These are phyloP conservation scores for Chauna torquata DNA, from an alignment of 2,113 vertebrate species.

Conservation along the genomic window DNA sequence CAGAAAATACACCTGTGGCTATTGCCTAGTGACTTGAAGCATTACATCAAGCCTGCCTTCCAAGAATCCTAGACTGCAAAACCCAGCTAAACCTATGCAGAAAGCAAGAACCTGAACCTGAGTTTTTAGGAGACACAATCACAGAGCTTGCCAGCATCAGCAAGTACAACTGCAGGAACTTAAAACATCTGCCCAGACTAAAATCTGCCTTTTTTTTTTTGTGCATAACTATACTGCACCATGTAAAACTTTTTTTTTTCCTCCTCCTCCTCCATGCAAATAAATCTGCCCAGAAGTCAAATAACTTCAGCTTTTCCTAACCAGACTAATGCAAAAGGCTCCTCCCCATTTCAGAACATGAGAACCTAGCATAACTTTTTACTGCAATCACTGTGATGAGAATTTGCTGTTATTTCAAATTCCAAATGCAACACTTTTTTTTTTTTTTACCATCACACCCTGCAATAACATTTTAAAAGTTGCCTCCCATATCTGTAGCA, in stretches of 20 bases:
- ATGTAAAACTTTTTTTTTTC: background rate
- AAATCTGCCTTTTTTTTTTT: background rate
- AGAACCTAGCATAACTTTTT: background rate
- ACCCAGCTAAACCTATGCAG: background rate
- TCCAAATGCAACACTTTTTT: background rate
- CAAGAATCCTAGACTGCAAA: background rate
- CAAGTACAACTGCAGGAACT: background rate
- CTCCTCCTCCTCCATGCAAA: background rate
- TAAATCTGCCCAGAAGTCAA: background rate
- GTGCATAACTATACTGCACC: background rate
- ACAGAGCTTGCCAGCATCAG: background rate
- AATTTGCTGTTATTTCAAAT: background rate
- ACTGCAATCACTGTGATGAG: background rate
- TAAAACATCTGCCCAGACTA: background rate
- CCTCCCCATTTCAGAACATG: background rate
- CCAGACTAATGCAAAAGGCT: background rate
- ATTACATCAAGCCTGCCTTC: background rate
- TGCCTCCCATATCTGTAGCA: rapidly evolving
- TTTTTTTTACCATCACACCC: background rate
- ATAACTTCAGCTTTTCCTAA: background rate
- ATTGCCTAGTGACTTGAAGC: background rate
- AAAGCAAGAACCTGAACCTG: background rate
- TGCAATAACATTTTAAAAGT: background rate
- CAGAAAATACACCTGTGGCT: background rate
- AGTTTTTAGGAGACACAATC: rapidly evolving